Evolutionary conservation across 2,797 vertebrate species (phyloP).

Genomic region (Helarctos malayanus): DNA sequence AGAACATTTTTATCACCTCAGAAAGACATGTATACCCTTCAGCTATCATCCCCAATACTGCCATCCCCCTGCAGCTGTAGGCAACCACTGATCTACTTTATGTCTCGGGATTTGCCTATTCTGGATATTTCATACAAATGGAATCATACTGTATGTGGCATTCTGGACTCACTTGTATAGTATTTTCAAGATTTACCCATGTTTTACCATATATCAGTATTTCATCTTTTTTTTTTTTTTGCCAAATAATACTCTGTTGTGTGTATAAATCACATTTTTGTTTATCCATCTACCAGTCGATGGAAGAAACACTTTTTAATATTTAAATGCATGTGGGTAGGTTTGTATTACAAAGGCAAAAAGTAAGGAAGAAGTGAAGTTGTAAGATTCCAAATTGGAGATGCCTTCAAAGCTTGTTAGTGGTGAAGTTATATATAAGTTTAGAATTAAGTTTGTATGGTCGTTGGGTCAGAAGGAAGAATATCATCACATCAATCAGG

Average conservation of each 20-base stretch:
- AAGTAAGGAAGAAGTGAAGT: neutral
- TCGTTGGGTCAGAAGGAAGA: neutral
- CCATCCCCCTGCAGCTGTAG: neutral
- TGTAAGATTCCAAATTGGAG: neutral
- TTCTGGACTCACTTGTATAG: neutral
- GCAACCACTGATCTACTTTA: neutral
- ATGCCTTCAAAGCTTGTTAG: neutral
- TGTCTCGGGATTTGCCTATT: conserved; percentile 19
- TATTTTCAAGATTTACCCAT: conserved; percentile 11
- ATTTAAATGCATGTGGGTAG: neutral
- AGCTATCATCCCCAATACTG: neutral
- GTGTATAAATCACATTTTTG: neutral
- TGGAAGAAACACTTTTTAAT: conserved; percentile 3
- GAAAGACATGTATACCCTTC: neutral
- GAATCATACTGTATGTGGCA: neutral
- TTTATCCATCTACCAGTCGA: neutral
- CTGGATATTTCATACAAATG: neutral
- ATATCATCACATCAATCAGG: neutral
- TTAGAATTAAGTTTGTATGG: neutral
- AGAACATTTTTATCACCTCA: conserved; percentile 24
- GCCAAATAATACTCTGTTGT: neutral
- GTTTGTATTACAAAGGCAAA: neutral
- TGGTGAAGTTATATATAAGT: neutral
- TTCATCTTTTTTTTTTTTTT: neutral
- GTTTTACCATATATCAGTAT: neutral